phyloP scores from a whole-genome alignment of 2,797 vertebrate genomes.

The Enteromius thamalakanensis region DNA sequence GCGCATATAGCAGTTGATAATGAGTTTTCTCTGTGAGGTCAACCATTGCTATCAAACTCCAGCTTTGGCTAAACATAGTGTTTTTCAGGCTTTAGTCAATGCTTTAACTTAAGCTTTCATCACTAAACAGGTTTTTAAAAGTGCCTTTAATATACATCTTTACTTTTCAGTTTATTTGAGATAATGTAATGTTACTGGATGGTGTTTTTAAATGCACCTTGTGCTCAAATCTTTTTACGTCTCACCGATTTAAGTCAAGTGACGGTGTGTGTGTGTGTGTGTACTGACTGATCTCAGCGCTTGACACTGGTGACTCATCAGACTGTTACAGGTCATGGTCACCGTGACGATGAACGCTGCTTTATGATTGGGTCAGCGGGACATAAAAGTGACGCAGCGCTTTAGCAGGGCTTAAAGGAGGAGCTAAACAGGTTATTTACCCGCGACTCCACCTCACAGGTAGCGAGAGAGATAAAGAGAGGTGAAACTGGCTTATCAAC shows the following conservation, averaged over 20 bases:
- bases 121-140: neutral
- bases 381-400: constrained; percentile 8
- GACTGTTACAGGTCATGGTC: constrained; percentile 54
- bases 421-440: constrained; percentile 39
- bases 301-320: constrained; percentile 47
- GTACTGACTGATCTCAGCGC: constrained; percentile 37
- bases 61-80: neutral
- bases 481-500: constrained; percentile 42
- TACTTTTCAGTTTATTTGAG: neutral
- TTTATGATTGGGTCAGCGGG: constrained; percentile 48
- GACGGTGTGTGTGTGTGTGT: constrained; percentile 31
- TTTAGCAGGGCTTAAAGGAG: constrained; percentile 10
- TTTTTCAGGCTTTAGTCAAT: neutral
- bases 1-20: neutral
- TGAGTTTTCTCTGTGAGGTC: neutral
- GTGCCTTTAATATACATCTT: neutral
- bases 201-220: neutral
- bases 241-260: neutral
- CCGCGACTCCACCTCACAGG: constrained; percentile 39
- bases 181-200: neutral
- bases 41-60: neutral
- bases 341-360: constrained; percentile 35
- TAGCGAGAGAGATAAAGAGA: constrained; percentile 27
- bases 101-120: neutral
- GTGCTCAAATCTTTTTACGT: neutral